phyloP scores from a whole-genome alignment of 2,888 invertebrate genomes.

The Teleiodes luculella region DNA sequence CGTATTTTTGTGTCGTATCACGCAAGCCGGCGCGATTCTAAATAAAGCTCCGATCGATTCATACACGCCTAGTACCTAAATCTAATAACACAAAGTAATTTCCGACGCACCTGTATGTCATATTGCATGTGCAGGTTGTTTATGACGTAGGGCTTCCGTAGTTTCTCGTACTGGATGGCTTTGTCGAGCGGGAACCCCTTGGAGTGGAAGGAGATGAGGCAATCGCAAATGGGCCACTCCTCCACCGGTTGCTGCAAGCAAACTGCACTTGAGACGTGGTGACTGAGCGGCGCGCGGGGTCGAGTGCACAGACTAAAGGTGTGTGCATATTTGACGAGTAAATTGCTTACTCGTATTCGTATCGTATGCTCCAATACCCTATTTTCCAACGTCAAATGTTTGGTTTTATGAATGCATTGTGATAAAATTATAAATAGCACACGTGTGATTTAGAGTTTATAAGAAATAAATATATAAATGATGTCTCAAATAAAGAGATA shows the following conservation, averaged over 20 bases:
- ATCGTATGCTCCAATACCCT: no score
- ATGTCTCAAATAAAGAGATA: no score
- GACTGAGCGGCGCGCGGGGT: not conserved
- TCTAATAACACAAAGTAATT: not conserved
- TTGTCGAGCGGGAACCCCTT: conserved; percentile 99
- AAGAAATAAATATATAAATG: no score
- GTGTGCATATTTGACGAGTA: not conserved
- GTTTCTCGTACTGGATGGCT: conserved; percentile 96
- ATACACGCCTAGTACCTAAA: no score
- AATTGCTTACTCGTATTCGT: no score
- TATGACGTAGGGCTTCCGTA: conserved; percentile 96
- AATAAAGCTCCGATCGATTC: conserved; percentile 1
- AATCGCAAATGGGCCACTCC: conserved; percentile 98
- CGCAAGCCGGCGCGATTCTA: not conserved
- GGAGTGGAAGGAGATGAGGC: conserved; percentile 98
- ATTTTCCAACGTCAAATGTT: no score
- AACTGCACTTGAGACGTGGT: not conserved
- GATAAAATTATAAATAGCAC: no score
- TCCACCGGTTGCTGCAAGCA: conserved; percentile 91
- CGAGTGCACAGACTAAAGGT: not conserved
- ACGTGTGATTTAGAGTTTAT: no score
- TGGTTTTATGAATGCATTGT: no score
- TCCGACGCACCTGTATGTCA: conserved; percentile 88
- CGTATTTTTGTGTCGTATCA: not conserved
- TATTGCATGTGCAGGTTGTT: conserved; percentile 99